Evolutionary conservation across 2,888 invertebrate genomes (phyloP).

Genomic region (Lutraria lutraria): DNA sequence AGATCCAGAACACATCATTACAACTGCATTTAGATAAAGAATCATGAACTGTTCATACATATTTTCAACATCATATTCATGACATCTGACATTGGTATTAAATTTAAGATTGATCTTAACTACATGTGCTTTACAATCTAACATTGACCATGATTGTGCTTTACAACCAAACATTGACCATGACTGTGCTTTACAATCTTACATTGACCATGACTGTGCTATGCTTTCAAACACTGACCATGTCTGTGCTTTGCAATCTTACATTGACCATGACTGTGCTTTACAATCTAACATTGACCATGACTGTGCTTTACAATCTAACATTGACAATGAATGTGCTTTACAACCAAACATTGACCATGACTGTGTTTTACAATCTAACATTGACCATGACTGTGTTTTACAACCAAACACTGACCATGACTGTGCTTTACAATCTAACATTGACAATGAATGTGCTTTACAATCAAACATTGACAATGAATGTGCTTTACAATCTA

Average conservation of each 20-base stretch:
- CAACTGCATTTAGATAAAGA: too few relatives aligned
- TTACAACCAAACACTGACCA: neutral
- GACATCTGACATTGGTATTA: too few relatives aligned
- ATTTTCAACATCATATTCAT: too few relatives aligned
- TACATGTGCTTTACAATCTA: neutral
- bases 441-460: neutral
- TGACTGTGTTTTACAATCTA: neutral
- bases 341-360: neutral
- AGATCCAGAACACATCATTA: too few relatives aligned
- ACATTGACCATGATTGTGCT: neutral
- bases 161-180: neutral
- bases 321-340: neutral
- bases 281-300: neutral
- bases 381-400: neutral
- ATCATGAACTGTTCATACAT: too few relatives aligned
- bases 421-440: neutral
- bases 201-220: neutral
- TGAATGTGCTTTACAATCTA: neutral
- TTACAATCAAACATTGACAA: neutral
- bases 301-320: neutral
- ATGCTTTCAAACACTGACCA: neutral
- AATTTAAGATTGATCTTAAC: too few relatives aligned
- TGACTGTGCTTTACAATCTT: neutral
- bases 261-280: neutral
- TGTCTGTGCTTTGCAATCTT: neutral